Evolutionary conservation across 2,888 invertebrate genomes (phyloP), one percentile per base, ranked within the genome.

Genomic region (Idaea dimidiata): DNA sequence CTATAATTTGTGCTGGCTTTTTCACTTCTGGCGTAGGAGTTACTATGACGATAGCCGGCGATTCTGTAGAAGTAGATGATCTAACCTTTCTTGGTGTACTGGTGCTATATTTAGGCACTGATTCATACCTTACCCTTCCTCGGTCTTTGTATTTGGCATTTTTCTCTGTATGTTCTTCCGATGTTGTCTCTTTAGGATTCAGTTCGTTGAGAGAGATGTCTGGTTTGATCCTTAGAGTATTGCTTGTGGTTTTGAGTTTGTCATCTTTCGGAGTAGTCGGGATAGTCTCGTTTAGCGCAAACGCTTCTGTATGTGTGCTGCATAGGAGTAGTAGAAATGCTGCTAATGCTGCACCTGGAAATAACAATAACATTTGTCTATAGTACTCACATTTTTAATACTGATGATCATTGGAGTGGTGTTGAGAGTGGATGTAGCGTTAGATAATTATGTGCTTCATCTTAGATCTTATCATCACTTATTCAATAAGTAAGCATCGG

Each of bases 311-410:
- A 75, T 80, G 70, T 70, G 86, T 83, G 84, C 83, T 80, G 80
- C 83, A 84, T 75, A 89, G 76, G 71, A 92, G 85, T 88, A 92
- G 89, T 86, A 92, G 68, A 67, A 79, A 83, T 67, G 90, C 88
- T 89, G 91, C 87, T 85, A 90, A 75, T 79, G 85, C 89, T 80
- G 86, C 91, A 87, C 91, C 92, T 92, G 88, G 53, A 91, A 91
- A 60, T 3, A 6, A 43, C 0, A 43, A 43, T 10, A 8, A 43
- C 5, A 5, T 24, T 24, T 24, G 24, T 24, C 24, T 24, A 24
- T 24, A 24, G 24, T 24, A 43, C 1, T 43, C 43, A 10, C 14
- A 43, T 43, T 43, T 43, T 43, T 43, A 7, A 14, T 43, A 14
- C 33, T 10, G 14, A 43, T 10, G 8, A 10, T 14, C 8, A 43